Base-by-base conservation (phyloP, 2,797 vertebrate genomes). In the Lacerta bilineata region DNA sequence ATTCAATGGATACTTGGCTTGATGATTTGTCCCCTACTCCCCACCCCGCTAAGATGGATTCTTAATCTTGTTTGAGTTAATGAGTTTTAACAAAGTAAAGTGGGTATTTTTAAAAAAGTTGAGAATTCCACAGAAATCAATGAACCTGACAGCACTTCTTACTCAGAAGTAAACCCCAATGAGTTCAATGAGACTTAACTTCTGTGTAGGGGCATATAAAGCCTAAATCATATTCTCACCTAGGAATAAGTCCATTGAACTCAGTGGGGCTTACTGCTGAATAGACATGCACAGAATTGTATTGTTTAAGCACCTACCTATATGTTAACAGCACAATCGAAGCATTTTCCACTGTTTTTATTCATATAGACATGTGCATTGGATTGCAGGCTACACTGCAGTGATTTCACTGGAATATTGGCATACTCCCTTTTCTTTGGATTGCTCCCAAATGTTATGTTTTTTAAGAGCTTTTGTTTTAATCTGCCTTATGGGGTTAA, bases 401-500 rank as follows among this genome's bases (percentile, higher is more conserved):
- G 1, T 78, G 29, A 66, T 55, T 83, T 83, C 59, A 76, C 23
- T 66, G 71, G n/a, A 46, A 23, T 61, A 64, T 66, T 43, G 27
- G 46, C 46, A 78, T 55, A 68, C 41, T 3, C 43, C 33, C 25
- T 76, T 87, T 85, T 80, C 10, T 64, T 25, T 85, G 83, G 55
- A 75, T 64, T 64, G 68, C 23, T 33, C 13, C 66, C 50, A 85
- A 81, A 46, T 50, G 11, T 50, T 80, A 20, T 41, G 64, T 61
- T 50, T 79, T 50, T 79, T 17, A 7, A 27, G 46, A 27, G 10
- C 17, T 43, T 20, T 86, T 46, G 4, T 17, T 74, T 74, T 39
- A 69, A 27, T 64, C 50, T 33, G n/a, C 27, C 50, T 33, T 78
- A 61, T 17, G 64, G 80, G 75, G 39, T 80, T 72, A 88, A 88